Base-by-base conservation (phyloP, 2,113 vertebrate species). In the Hyperoodon ampullatus region DNA sequence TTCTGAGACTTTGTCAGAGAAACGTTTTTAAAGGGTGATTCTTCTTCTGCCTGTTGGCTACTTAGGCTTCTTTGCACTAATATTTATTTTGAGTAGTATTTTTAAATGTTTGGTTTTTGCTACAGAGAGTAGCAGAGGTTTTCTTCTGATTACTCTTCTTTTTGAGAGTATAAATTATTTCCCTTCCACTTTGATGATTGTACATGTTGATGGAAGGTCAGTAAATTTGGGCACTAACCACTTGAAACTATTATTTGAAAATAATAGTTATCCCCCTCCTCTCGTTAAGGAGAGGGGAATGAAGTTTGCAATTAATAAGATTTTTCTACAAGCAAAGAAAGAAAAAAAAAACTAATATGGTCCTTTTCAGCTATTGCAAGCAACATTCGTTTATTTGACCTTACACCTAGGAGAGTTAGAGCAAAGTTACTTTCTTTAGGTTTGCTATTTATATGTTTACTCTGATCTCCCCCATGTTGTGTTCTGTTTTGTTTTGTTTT, bases 101-200 rank as follows among this genome's bases (percentile, higher is more conserved):
- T 97, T 88, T 88, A 92, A 80, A 19, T 26, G 14, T 70, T 39
- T 33, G 75, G 16, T 63, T 28, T 89, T 93, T 84, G 70, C 53
- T 94, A 1, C 60, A 26, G 47, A 94, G 53, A 90, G 68, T 71
- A 94, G 13, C 24, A 23, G 53, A 86, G 21, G 8, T 53, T 82
- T 92, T 96, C 26, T 93, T 30, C 16, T 68, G 71, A 60, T 84
- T 85, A 33, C 33, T 66, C 15, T 85, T 94, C 18, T 21, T 85
- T 93, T 95, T 94, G 53, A 82, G n/a, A 83, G 44, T 66, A 42
- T 23, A 89, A 78, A 86, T 60, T 58, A 63, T 81, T 88, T 96
- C 60, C 0, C 2, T 88, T 86, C 11, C 33, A 80, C 53, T 94
- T 74, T 93, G 42, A 35, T 92, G 8, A 33, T 94, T 91, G 85